Evolutionary conservation across 2,113 vertebrate species (phyloP).

Genomic region (Peucedramus taeniatus): DNA sequence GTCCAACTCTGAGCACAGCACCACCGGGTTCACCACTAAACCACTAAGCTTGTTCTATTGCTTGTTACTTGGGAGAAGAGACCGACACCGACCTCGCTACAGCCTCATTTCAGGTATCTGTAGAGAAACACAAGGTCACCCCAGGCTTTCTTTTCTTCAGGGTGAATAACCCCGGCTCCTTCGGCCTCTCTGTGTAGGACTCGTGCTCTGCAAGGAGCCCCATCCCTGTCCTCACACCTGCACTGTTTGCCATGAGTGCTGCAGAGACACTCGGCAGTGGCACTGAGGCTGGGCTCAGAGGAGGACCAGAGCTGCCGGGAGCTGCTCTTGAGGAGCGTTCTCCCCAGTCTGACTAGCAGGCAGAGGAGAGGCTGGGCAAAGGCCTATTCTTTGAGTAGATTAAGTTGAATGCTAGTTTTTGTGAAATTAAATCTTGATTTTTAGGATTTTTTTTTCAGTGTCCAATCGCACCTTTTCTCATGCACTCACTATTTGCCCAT

Average conservation of each 20-base stretch:
- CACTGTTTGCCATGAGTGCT: accelerated
- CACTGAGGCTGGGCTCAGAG: accelerated
- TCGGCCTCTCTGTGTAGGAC: accelerated
- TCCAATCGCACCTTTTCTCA: neutral
- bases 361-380: neutral
- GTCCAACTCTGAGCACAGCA: neutral
- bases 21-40: neutral
- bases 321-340: neutral
- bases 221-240: no score
- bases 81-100: accelerated
- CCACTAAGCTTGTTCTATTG: neutral
- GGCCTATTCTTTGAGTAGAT: neutral
- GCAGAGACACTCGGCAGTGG: neutral
- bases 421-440: neutral
- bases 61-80: neutral
- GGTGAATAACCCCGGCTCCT: neutral
- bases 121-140: no score
- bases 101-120: neutral
- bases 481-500: no score
- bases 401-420: neutral
- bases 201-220: neutral
- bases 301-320: accelerated
- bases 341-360: accelerated
- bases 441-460: neutral
- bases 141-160: neutral